These are phyloP conservation scores for Apamea sordens DNA, from an alignment of 2,888 invertebrate species.

Conservation along the genomic window DNA sequence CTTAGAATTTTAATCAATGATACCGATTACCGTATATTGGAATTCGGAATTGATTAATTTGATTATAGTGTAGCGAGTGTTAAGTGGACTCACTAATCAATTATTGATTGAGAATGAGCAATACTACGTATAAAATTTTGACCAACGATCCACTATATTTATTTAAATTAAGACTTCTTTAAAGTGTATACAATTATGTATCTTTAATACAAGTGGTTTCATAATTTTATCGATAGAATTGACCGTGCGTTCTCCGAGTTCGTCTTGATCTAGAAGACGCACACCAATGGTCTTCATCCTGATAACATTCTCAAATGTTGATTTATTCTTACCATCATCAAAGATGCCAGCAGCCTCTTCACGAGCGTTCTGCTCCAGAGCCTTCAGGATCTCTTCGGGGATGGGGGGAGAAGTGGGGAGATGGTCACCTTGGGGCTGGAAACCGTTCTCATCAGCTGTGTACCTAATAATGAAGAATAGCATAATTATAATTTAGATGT, in stretches of 20 bases:
- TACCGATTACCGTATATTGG: background rate
- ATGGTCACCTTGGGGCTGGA: conserved; percentile 85
- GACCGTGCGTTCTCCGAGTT: too few relatives aligned
- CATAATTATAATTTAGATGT: background rate
- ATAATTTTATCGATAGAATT: background rate
- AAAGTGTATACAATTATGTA: background rate
- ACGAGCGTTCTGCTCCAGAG: conserved; percentile 85
- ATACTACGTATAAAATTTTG: background rate
- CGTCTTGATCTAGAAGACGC: too few relatives aligned
- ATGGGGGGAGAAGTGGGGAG: conserved; percentile 86
- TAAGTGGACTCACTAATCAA: background rate
- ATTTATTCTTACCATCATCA: conserved; percentile 80
- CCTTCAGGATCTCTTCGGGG: conserved; percentile 84
- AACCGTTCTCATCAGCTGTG: conserved; percentile 86
- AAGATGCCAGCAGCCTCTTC: conserved; percentile 86
- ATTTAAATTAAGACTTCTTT: background rate
- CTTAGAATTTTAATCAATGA: background rate
- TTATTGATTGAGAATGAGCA: background rate
- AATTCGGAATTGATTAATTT: conserved; percentile 2
- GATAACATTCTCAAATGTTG: background rate
- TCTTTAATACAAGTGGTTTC: background rate
- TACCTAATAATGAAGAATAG: conserved; percentile 74
- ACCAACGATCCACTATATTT: background rate
- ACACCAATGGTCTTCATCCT: too few relatives aligned
- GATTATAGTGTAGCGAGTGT: background rate